A percentile compares a stretch with the other conserved stretches of the same genome.
phyloP scores from a whole-genome alignment of 2,797 vertebrate genomes.

The Cephalopachus bancanus region DNA sequence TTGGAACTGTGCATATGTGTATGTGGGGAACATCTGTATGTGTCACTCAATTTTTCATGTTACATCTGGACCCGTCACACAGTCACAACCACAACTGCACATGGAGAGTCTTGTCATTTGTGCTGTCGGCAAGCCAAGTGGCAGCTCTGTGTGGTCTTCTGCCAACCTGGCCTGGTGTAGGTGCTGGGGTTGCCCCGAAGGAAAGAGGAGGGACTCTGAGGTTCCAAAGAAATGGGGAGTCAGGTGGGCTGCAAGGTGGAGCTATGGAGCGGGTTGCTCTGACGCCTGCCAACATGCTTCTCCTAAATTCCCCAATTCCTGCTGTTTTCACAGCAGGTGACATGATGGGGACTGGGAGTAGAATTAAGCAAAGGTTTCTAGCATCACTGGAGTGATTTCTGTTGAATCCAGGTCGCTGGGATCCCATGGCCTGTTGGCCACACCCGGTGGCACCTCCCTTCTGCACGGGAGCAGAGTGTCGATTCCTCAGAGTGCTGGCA shows the following conservation, averaged over 20 bases:
- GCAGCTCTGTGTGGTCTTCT: background rate
- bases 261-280: background rate
- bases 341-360: background rate
- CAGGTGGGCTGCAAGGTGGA: background rate
- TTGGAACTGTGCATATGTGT: background rate
- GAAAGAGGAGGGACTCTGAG: background rate
- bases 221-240: background rate
- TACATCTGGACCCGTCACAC: background rate
- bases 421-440: background rate
- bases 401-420: background rate
- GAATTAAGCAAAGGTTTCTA: background rate
- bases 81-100: background rate
- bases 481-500: accelerated
- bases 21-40: background rate
- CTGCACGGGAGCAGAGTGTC: background rate
- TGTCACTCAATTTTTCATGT: background rate
- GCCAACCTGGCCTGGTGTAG: accelerated
- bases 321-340: background rate
- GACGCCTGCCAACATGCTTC: background rate
- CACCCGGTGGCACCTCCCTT: background rate
- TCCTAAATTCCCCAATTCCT: background rate
- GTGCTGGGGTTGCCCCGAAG: background rate
- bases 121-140: background rate
- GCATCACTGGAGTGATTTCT: background rate
- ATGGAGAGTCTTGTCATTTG: background rate